Conservation (phyloP, 2,888 invertebrate genomes). For the Malthinus seriepunctatus region DNA sequence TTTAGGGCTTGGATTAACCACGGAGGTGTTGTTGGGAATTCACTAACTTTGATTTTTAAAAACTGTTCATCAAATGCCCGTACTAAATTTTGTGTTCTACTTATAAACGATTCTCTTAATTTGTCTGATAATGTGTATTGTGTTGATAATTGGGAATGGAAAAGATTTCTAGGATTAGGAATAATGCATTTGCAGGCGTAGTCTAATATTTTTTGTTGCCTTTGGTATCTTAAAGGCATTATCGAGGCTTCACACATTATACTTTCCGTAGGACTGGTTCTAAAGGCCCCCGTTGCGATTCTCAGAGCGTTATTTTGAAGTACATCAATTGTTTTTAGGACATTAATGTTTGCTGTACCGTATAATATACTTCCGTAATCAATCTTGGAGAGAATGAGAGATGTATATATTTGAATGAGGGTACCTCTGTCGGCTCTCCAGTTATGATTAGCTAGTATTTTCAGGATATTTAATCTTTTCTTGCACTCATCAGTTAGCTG, state of each 20-base stretch:
- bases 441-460: background rate
- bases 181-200: constrained; percentile 2
- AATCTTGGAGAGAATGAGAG: background rate
- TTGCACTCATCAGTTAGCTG: constrained; percentile 1
- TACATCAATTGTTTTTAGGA: background rate
- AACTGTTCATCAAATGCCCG: background rate
- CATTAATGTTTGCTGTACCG: background rate
- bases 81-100: no score
- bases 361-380: background rate
- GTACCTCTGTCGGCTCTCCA: background rate
- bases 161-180: background rate
- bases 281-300: background rate
- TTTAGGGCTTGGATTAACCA: background rate
- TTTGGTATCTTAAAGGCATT: background rate
- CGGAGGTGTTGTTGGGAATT: background rate
- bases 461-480: background rate
- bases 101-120: no score
- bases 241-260: background rate
- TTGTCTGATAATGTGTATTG: no score
- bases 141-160: no score
- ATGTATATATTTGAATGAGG: background rate
- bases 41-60: background rate
- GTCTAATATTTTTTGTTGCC: background rate
- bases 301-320: background rate
- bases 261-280: background rate